phyloP scores from a whole-genome alignment of 2,113 vertebrate genomes.

The Callionymus lyra region DNA sequence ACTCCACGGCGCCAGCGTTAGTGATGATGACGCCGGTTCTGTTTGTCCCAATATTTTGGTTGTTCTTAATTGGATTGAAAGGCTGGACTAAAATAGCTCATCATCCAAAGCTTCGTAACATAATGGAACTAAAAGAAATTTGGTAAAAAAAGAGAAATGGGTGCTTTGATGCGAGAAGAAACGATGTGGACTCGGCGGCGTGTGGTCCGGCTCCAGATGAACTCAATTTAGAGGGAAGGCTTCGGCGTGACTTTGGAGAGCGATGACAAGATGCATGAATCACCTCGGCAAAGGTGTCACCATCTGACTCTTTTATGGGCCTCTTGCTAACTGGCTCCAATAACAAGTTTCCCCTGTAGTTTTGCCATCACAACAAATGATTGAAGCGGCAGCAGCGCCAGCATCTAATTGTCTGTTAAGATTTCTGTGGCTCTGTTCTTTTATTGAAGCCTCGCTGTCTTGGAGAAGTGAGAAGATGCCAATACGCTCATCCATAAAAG shows the following conservation, averaged over 20 bases:
- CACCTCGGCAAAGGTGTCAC: constrained; percentile 67
- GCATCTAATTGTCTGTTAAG: constrained; percentile 68
- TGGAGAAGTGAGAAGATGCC: constrained; percentile 64
- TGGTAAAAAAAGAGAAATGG: constrained; percentile 61
- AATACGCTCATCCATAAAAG: constrained; percentile 67
- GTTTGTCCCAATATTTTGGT: constrained; percentile 47
- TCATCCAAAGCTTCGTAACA: constrained; percentile 44
- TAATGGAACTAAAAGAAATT: constrained; percentile 54
- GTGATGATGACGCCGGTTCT: constrained; percentile 46
- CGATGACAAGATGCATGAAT: constrained; percentile 62
- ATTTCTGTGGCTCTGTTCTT: constrained; percentile 62
- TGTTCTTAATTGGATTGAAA: constrained; percentile 58
- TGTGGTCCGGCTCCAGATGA: constrained; percentile 62
- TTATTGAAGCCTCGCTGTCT: constrained; percentile 66
- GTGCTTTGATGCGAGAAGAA: constrained; percentile 61
- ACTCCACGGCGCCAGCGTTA: constrained; percentile 34
- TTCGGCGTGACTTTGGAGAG: constrained; percentile 63
- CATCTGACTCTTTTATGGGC: constrained; percentile 66
- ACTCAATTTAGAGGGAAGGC: constrained; percentile 65
- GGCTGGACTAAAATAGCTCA: constrained; percentile 51
- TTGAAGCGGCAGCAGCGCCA: constrained; percentile 60
- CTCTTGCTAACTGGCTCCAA: constrained; percentile 63
- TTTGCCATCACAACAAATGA: constrained; percentile 68
- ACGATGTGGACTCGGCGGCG: constrained; percentile 53
- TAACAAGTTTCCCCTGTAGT: constrained; percentile 72